Base-by-base conservation (phyloP, 2,797 vertebrate species). In the Brachymystax lenok region DNA sequence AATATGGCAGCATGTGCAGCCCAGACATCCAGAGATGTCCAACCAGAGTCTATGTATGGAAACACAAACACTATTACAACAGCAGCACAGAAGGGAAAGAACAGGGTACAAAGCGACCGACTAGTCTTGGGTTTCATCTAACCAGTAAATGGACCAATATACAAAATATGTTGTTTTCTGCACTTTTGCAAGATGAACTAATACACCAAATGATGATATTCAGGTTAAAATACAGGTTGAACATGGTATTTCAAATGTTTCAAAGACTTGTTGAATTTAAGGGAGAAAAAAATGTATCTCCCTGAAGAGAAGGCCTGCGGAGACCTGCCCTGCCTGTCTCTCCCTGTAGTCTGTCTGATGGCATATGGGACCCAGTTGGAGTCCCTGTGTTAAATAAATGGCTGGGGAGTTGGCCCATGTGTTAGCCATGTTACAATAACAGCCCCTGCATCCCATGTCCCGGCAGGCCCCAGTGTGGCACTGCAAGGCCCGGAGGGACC, bases 381-480 rank as follows among this genome's bases (percentile, higher is more conserved):
- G 88, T 93, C 89, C 92, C 90, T 85, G 91, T 95, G 94, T 96
- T 95, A 96, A 97, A 97, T 95, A 95, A 97, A 93, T 94, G 92
- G 92, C 92, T 88, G 90, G 92, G 90, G 87, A 92, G 91, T 94
- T 93, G 84, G 89, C 92, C 94, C 97, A 99, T 98, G 94, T 98
- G 97, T 96, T 97, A 95, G 91, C 96, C 96, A 97, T 95, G 96
- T 98, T 98, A 96, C 80, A 95, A 97, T 95, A 99, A 98, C 95
- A 99, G 84, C 84, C 87, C 89, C 87, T 81, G 85, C 88, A 86
- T 90, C 79, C 85, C 75, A 33, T 74, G 35, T 74, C 77, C 79
- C 77, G 69, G 69, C 75, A 84, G 71, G 80, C 74, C 77, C 75
- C 74, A 28, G 70, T 78, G 82, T 79, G 81, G 75, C 84, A 83